These are phyloP conservation scores for Bradysia coprophila DNA, from an alignment of 1,140 invertebrate genomes.

Conservation along the genomic window DNA sequence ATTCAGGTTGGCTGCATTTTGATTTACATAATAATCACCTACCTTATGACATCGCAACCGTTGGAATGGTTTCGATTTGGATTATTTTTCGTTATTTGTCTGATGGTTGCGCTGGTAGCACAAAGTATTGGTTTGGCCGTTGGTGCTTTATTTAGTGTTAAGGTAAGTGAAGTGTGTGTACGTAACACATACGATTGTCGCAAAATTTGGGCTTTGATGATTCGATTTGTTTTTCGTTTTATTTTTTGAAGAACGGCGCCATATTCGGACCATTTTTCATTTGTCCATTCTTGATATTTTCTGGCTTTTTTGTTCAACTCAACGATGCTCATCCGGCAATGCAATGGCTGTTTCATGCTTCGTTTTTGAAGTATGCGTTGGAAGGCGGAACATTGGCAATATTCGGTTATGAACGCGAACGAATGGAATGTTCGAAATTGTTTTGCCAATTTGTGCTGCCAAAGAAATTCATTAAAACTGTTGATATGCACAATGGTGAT, in stretches of 20 bases:
- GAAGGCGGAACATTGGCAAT: constrained; percentile 43
- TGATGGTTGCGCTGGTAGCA: constrained; percentile 63
- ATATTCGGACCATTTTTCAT: constrained; percentile 71
- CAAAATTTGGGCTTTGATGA: constrained; percentile 1
- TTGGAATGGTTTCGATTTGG: constrained; percentile 43
- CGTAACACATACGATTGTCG: background rate
- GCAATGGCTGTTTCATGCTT: constrained; percentile 73
- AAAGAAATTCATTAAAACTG: constrained; percentile 41
- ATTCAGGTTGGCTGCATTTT: constrained; percentile 63
- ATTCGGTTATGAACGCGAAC: constrained; percentile 45
- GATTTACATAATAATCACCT: constrained; percentile 57
- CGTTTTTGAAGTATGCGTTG: constrained; percentile 61
- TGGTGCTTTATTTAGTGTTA: constrained; percentile 57
- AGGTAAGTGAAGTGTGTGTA: no score
- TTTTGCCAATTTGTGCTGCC: constrained; percentile 58
- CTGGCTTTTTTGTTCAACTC: constrained; percentile 76
- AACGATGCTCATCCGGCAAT: constrained; percentile 61
- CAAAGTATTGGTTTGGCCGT: constrained; percentile 68
- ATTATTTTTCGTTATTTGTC: constrained; percentile 48
- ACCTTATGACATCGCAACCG: constrained; percentile 68
- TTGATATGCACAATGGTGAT: constrained; percentile 46
- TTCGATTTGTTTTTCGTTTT: background rate
- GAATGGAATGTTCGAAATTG: constrained; percentile 36
- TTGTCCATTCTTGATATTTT: constrained; percentile 73
- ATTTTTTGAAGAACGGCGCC: constrained; percentile 45